Conservation (phyloP, 2,113 vertebrate genomes). For the Coryphaenoides rupestris region DNA sequence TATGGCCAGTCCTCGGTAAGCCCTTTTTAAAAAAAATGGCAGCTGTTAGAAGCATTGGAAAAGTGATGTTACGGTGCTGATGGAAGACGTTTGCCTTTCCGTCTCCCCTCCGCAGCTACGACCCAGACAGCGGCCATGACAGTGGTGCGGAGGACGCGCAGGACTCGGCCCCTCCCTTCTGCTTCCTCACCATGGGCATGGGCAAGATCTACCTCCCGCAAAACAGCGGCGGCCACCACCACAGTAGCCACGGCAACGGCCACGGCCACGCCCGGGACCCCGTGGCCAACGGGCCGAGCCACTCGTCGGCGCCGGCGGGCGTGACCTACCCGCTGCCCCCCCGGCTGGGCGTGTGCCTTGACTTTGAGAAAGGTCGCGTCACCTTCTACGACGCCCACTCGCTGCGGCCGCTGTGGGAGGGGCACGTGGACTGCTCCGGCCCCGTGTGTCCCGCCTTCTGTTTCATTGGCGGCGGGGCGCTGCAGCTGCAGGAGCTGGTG, state of each 20-base stretch:
- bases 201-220: conserved; percentile 86
- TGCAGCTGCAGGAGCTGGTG: conserved; percentile 93
- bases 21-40: no score
- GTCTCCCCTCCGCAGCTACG: conserved; percentile 72
- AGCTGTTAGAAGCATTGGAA: not conserved
- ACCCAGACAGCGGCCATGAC: conserved; percentile 94
- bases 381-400: conserved; percentile 93
- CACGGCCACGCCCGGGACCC: conserved; percentile 53
- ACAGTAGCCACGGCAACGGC: conserved; percentile 45
- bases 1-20: conserved; percentile 92
- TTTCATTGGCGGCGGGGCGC: conserved; percentile 91
- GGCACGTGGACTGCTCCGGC: conserved; percentile 90
- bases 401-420: conserved; percentile 89
- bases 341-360: conserved; percentile 92
- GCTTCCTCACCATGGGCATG: conserved; percentile 97
- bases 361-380: conserved; percentile 92
- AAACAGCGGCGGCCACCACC: conserved; percentile 62
- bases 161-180: conserved; percentile 84
- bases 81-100: not conserved
- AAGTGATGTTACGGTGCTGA: not conserved
- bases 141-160: conserved; percentile 87
- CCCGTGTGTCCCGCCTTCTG: conserved; percentile 94
- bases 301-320: conserved; percentile 65
- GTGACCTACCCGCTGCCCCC: conserved; percentile 89
- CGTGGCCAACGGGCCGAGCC: conserved; percentile 66